Percentiles rank a stretch among this genome's conserved stretches.
phyloP scores from a whole-genome alignment of 2,888 invertebrate genomes.

The Azorinus chamasolen region DNA sequence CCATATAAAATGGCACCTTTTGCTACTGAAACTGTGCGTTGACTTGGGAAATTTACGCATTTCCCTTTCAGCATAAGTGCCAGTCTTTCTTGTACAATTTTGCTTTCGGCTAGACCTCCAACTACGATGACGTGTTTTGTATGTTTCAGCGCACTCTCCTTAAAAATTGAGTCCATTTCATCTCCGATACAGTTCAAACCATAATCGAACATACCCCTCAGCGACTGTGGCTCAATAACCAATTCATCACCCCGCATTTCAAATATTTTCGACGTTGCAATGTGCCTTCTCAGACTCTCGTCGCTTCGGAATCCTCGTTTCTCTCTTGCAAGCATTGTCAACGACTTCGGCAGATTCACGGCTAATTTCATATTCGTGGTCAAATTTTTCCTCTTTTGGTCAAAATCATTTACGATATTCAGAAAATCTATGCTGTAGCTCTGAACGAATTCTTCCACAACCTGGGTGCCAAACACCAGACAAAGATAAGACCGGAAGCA shows the following conservation, averaged over 20 bases:
- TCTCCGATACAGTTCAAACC: conserved; percentile 25
- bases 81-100: conserved; percentile 27
- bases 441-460: conserved; percentile 22
- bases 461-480: conserved; percentile 44
- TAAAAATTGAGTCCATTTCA: conserved; percentile 24
- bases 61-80: conserved; percentile 3
- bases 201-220: conserved; percentile 49
- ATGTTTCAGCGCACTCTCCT: conserved; percentile 1
- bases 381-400: conserved; percentile 11
- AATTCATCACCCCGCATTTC: conserved; percentile 29
- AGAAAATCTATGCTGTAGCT: conserved; percentile 21
- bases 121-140: conserved; percentile 39
- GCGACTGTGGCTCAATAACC: conserved; percentile 21
- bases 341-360: conserved; percentile 23
- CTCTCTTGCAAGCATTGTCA: conserved; percentile 23
- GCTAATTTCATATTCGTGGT: background rate
- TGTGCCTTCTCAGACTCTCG: conserved; percentile 18
- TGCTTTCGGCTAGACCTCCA: conserved; percentile 38
- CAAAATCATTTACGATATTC: conserved; percentile 39
- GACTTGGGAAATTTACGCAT: conserved; percentile 25
- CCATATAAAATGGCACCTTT: conserved; percentile 57
- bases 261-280: conserved; percentile 33
- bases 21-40: conserved; percentile 23
- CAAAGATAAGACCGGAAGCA: conserved; percentile 43
- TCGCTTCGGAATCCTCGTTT: conserved; percentile 15